phyloP scores from a whole-genome alignment of 2,888 invertebrate species.

The Yponomeuta malinellus region DNA sequence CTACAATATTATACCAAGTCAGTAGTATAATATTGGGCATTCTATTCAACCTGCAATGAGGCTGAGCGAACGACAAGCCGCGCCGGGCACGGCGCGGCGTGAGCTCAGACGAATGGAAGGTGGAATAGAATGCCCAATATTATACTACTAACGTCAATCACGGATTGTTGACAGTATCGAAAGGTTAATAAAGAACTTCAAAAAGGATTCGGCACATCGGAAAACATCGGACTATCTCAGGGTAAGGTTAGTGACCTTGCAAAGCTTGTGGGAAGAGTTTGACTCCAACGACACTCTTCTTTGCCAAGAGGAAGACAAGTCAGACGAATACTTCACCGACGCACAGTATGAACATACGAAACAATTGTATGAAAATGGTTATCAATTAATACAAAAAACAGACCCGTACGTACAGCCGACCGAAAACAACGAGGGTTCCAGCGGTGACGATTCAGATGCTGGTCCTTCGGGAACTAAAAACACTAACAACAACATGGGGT shows the following conservation, averaged over 20 bases:
- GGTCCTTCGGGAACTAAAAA: too few relatives aligned
- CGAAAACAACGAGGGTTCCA: background rate
- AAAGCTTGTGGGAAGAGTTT: background rate
- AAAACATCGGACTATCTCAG: slow-evolving; percentile 1
- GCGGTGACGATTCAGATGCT: background rate
- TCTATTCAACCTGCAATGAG: too few relatives aligned
- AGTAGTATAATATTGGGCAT: too few relatives aligned
- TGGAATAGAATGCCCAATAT: too few relatives aligned
- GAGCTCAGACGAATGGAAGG: too few relatives aligned
- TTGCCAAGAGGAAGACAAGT: background rate
- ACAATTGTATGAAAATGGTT: background rate
- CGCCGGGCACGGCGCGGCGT: too few relatives aligned
- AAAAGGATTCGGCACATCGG: background rate
- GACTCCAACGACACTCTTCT: background rate
- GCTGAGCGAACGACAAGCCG: too few relatives aligned
- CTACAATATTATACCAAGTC: too few relatives aligned
- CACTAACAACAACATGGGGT: background rate
- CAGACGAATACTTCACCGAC: background rate
- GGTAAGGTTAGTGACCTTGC: background rate
- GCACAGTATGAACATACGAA: too few relatives aligned
- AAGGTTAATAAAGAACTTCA: background rate
- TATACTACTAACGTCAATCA: background rate
- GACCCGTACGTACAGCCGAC: background rate
- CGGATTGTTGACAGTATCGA: background rate
- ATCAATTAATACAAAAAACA: background rate